Percentiles rank a stretch among this genome's conserved stretches.
Evolutionary conservation across 1,140 invertebrate genomes (phyloP).

Genomic region (Belonocnema kinseyi): DNA sequence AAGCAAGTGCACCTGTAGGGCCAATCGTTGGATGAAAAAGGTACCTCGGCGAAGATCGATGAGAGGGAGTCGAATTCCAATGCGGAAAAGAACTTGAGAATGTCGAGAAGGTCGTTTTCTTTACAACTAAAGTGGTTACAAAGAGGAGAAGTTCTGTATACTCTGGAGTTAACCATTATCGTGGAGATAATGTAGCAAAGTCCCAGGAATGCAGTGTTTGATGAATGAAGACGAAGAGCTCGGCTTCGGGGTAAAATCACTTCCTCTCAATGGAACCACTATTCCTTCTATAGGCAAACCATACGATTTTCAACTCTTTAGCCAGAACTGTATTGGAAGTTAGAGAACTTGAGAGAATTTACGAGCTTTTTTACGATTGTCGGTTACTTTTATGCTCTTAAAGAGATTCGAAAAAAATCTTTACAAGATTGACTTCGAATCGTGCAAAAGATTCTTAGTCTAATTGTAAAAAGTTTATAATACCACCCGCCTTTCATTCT

Average conservation of each 20-base stretch:
- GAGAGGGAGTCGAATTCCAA: constrained; percentile 24
- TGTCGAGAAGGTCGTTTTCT: constrained; percentile 35
- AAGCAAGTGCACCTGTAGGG: constrained; percentile 19
- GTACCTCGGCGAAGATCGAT: constrained; percentile 14
- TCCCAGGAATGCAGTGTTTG: constrained; percentile 56
- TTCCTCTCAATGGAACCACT: constrained; percentile 59
- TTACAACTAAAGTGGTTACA: constrained; percentile 23
- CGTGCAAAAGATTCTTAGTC: too few species aligned
- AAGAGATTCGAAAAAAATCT: background rate
- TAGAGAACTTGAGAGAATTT: constrained; percentile 7
- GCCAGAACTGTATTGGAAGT: background rate
- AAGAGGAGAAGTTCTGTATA: background rate
- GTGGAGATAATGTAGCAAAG: constrained; percentile 5
- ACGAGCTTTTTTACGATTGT: background rate
- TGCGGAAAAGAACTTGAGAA: constrained; percentile 26
- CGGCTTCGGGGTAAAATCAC: constrained; percentile 41
- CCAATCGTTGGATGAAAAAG: constrained; percentile 16
- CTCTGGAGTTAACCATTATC: constrained; percentile 8
- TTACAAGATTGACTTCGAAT: background rate
- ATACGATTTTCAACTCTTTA: constrained; percentile 19
- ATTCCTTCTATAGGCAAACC: constrained; percentile 49
- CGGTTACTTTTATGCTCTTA: background rate
- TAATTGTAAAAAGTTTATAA: too few species aligned
- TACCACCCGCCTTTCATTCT: too few species aligned
- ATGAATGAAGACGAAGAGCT: constrained; percentile 65